Evolutionary conservation across 2,888 invertebrate species (phyloP).

Genomic region (Neoscelio sp.): DNA sequence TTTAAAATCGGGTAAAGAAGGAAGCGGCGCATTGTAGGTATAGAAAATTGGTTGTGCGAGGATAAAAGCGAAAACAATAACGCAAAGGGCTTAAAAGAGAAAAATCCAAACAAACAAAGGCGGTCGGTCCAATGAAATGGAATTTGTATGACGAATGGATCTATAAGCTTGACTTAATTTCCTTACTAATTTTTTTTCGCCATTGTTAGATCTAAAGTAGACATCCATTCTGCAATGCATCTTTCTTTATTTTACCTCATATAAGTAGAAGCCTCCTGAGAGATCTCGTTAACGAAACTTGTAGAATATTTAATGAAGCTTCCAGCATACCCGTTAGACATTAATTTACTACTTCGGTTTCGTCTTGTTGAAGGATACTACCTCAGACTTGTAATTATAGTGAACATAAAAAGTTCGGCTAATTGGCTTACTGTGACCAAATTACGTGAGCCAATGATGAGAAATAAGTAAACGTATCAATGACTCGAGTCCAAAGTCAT

Average conservation of each 20-base stretch:
- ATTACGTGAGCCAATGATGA: slow-evolving; percentile 14
- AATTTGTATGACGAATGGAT: slow-evolving; percentile 68
- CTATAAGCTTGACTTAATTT: slow-evolving; percentile 64
- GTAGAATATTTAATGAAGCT: slow-evolving; percentile 65
- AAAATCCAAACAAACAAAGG: slow-evolving; percentile 21
- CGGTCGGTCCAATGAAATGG: slow-evolving; percentile 32
- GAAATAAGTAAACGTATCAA: slow-evolving; percentile 1
- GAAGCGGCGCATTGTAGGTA: slow-evolving; percentile 13
- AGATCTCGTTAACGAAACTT: slow-evolving; percentile 64
- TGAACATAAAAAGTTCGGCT: slow-evolving; percentile 28
- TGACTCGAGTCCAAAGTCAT: neutral
- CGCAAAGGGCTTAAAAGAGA: neutral
- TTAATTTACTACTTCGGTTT: slow-evolving; percentile 65
- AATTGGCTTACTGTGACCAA: slow-evolving; percentile 30
- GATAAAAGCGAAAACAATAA: slow-evolving; percentile 41
- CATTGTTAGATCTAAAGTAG: slow-evolving; percentile 42
- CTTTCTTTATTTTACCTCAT: slow-evolving; percentile 34
- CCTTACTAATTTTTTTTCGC: slow-evolving; percentile 56
- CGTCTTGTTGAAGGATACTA: slow-evolving; percentile 46
- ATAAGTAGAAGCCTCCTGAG: slow-evolving; percentile 38
- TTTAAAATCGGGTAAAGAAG: slow-evolving; percentile 74
- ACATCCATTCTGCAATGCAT: slow-evolving; percentile 32
- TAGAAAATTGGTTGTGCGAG: slow-evolving; percentile 30
- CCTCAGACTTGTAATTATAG: slow-evolving; percentile 32
- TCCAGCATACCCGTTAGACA: slow-evolving; percentile 41